A percentile compares a stretch with the other conserved stretches of the same genome.
Conservation (phyloP, 1,140 invertebrate species). For the Drosophila lacteicornis region DNA sequence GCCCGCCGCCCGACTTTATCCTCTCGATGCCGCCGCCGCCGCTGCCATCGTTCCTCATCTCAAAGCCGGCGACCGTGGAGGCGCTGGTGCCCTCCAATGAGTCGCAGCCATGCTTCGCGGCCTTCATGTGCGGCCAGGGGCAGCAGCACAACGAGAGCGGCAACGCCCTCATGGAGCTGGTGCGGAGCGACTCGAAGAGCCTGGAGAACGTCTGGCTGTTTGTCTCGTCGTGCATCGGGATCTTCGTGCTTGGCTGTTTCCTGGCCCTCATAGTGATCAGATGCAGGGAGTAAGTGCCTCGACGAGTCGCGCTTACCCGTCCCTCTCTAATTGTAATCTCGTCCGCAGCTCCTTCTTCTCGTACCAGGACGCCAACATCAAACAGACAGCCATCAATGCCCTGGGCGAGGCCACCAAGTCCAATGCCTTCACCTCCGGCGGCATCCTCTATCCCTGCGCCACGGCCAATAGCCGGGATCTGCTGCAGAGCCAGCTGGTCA, state of each 20-base stretch:
- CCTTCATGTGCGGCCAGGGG: constrained; percentile 86
- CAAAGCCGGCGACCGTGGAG: constrained; percentile 77
- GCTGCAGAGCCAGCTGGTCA: constrained; percentile 84
- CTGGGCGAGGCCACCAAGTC: constrained; percentile 81
- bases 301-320: not conserved
- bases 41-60: constrained; percentile 89
- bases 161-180: constrained; percentile 90
- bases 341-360: constrained; percentile 72
- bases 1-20: constrained; percentile 92
- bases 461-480: constrained; percentile 75
- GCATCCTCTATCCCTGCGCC: constrained; percentile 79
- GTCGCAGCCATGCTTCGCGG: constrained; percentile 86
- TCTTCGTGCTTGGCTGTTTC: constrained; percentile 90
- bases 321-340: not conserved
- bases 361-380: constrained; percentile 83
- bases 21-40: constrained; percentile 92
- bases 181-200: constrained; percentile 87
- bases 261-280: constrained; percentile 91
- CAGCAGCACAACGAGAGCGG: constrained; percentile 86
- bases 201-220: constrained; percentile 93
- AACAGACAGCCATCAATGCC: constrained; percentile 76
- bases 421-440: constrained; percentile 80
- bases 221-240: constrained; percentile 91
- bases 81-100: constrained; percentile 85
- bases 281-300: constrained; percentile 91